Evolutionary conservation across 2,113 vertebrate species (phyloP).

Genomic region (Maccullochella peelii): DNA sequence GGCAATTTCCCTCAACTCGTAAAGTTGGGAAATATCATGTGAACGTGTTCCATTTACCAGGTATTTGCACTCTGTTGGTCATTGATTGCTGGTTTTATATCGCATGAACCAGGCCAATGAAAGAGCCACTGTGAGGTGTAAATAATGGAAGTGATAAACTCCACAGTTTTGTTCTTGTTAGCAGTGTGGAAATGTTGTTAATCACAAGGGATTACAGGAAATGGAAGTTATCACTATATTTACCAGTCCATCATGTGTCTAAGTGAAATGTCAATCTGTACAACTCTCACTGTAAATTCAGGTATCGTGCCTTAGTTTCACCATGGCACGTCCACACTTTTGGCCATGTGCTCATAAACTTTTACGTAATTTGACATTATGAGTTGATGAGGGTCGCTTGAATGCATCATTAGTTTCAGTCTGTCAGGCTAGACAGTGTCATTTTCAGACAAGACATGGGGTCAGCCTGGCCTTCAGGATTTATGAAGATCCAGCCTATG

Average conservation of each 20-base stretch:
- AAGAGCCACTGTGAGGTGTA: constrained; percentile 34
- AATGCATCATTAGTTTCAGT: constrained; percentile 50
- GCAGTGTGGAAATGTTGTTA: constrained; percentile 38
- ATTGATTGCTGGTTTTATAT: constrained; percentile 63
- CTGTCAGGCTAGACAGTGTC: constrained; percentile 9
- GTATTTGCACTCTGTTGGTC: constrained; percentile 45
- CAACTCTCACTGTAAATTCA: not conserved
- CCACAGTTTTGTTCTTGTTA: constrained; percentile 42
- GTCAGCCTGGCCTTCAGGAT: constrained; percentile 32
- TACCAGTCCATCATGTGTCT: constrained; percentile 6
- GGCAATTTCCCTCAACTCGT: constrained; percentile 31
- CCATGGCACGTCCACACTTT: not conserved
- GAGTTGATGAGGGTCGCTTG: not conserved
- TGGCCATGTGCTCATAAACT: constrained; percentile 20
- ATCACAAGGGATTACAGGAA: constrained; percentile 32
- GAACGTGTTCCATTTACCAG: constrained; percentile 24
- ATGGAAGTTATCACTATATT: constrained; percentile 14
- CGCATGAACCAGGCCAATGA: constrained; percentile 51
- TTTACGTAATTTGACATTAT: constrained; percentile 49
- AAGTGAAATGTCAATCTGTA: not conserved
- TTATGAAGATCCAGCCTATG: not conserved
- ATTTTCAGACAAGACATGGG: not conserved
- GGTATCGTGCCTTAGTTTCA: not conserved
- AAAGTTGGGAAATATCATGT: constrained; percentile 27
- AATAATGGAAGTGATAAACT: constrained; percentile 55